Percentiles rank a stretch among this genome's conserved stretches.
These are phyloP conservation scores for Dolomedes plantarius DNA, from an alignment of 2,888 invertebrate species.

Conservation along the genomic window DNA sequence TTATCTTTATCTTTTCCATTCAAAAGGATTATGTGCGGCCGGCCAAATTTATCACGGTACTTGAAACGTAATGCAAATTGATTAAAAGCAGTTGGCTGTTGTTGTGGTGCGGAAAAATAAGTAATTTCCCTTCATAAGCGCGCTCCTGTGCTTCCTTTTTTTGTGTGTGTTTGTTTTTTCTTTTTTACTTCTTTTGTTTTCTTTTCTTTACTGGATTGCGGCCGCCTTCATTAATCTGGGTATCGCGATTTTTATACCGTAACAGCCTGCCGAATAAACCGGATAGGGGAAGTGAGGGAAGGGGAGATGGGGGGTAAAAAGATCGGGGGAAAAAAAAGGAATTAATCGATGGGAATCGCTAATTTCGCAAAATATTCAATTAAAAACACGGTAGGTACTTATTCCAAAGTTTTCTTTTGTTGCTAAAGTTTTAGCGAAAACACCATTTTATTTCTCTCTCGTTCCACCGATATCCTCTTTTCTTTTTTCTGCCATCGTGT, in stretches of 20 bases:
- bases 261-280: too few relatives aligned
- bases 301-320: too few relatives aligned
- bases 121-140: conserved; percentile 53
- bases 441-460: too few relatives aligned
- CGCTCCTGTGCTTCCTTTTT: not conserved
- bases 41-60: conserved; percentile 64
- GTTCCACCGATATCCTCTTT: too few relatives aligned
- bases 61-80: conserved; percentile 70
- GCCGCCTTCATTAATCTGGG: conserved; percentile 62
- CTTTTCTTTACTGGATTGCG: conserved; percentile 52
- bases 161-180: too few relatives aligned
- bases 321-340: not conserved
- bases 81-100: conserved; percentile 49
- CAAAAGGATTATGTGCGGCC: conserved; percentile 64
- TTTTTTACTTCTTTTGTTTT: too few relatives aligned
- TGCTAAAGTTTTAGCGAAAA: too few relatives aligned
- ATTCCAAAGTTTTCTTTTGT: conserved; percentile 19
- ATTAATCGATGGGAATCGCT: conserved; percentile 32
- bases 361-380: conserved; percentile 66
- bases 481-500: too few relatives aligned
- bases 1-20: conserved; percentile 67
- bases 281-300: too few relatives aligned
- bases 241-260: conserved; percentile 46
- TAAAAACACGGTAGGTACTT: conserved; percentile 53
- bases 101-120: conserved; percentile 53